Evolutionary conservation across 2,113 vertebrate species (phyloP), one percentile per base, ranked within the genome.

Genomic region (Rhea americana): DNA sequence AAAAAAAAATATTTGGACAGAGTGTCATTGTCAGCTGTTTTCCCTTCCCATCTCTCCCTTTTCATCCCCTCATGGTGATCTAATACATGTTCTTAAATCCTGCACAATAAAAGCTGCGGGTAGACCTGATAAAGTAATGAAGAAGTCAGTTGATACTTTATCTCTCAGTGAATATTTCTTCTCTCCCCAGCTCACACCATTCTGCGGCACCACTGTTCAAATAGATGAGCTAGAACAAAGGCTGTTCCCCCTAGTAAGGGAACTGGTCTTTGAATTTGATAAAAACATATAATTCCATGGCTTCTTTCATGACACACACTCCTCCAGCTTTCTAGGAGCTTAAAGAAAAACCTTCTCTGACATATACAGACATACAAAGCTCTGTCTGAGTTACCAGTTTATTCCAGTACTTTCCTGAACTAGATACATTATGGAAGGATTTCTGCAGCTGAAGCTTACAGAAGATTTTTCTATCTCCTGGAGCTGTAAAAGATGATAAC

Each of bases 191-290:
- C 58, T 92, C 63, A 53, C 63, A 89, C 63, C 7, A 19, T 56
- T 53, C 26, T 89, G 32, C n/a, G 50, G 53, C 50, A 43, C 16
- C 76, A 86, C 83, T 61, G 43, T 68, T 86, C 58, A 66, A 85
- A 85, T 45, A 72, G 39, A 28, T 19, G 11, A 68, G 41, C 16
- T 79, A 45, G 17, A 95, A 87, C 6, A 61, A 32, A 76, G 70
- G 41, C 19, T 87, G 92, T 92, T 77, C 79, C 50, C 45, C 55
- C 30, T 58, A 21, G 51, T 55, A 91, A 89, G 19, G 22, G 32
- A 89, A 22, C 39, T n/a, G 37, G 20, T 72, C 53, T 91, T 91
- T 91, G 62, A 89, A 82, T 92, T 85, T 79, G 32, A 62, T 32
- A 68, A 78, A 89, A 78, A 25, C 21, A 56, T 15, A 43, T 70